Evolutionary conservation across 2,888 invertebrate genomes (phyloP).

Genomic region (Coleophora flavipennella): DNA sequence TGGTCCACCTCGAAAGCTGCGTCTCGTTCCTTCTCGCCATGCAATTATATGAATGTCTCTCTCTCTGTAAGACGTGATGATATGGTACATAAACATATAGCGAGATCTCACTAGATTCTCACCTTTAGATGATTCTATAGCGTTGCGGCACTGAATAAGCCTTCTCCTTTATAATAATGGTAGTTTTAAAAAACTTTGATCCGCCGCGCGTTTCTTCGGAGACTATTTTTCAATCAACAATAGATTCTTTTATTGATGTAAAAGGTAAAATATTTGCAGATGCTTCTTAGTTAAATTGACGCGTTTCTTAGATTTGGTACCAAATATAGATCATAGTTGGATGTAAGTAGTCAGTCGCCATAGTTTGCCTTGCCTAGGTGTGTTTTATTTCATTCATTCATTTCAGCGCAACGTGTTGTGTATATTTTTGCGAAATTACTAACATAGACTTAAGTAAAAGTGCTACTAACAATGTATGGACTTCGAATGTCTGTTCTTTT

Average conservation of each 20-base stretch:
- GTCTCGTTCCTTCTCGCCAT: conserved; percentile 13
- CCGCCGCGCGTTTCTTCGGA: conserved; percentile 7
- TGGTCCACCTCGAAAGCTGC: conserved; percentile 36
- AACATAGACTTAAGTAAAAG: too few relatives aligned
- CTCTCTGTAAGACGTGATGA: conserved; percentile 43
- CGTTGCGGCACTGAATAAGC: conserved; percentile 29
- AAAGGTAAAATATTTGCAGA: neutral
- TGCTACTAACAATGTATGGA: too few relatives aligned
- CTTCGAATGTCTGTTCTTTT: too few relatives aligned
- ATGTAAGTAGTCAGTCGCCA: too few relatives aligned
- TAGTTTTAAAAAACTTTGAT: conserved; percentile 7
- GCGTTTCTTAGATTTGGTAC: too few relatives aligned
- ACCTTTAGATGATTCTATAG: conserved; percentile 39
- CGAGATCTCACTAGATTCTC: conserved; percentile 39
- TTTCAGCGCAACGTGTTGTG: too few relatives aligned
- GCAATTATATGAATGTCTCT: conserved; percentile 22
- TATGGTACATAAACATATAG: conserved; percentile 34
- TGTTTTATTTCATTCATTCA: too few relatives aligned
- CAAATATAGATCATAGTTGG: too few relatives aligned
- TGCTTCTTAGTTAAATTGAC: neutral
- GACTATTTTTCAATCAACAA: neutral
- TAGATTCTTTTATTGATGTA: neutral
- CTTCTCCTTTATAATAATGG: conserved; percentile 34
- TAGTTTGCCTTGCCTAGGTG: too few relatives aligned
- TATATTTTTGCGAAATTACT: too few relatives aligned